Percentiles rank a stretch among this genome's conserved stretches.
phyloP scores from a whole-genome alignment of 2,797 vertebrate species.

The Chanos chanos region DNA sequence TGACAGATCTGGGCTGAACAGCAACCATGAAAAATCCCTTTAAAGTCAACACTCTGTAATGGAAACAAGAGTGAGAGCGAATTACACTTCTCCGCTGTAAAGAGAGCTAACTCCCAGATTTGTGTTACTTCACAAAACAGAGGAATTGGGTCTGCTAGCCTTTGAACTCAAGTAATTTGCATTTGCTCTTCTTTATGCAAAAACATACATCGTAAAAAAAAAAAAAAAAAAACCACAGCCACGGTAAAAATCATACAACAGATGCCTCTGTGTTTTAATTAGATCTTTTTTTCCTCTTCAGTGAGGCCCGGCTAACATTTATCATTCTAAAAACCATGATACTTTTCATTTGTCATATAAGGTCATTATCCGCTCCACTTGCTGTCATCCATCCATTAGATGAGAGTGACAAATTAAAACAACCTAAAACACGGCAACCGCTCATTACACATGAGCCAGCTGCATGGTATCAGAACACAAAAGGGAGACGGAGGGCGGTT shows the following conservation, averaged over 20 bases:
- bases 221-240: too few relatives aligned
- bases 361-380: constrained; percentile 17
- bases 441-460: constrained; percentile 49
- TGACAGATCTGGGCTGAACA: constrained; percentile 40
- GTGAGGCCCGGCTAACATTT: constrained; percentile 43
- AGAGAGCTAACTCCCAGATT: too few relatives aligned
- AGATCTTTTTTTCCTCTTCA: constrained; percentile 18
- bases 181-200: too few relatives aligned
- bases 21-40: constrained; percentile 38
- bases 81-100: constrained; percentile 17
- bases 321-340: constrained; percentile 54
- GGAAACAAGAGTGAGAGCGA: constrained; percentile 42
- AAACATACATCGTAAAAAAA: too few relatives aligned
- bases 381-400: constrained; percentile 38
- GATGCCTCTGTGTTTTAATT: constrained; percentile 20
- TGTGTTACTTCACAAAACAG: too few relatives aligned
- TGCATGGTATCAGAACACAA: not conserved
- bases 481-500: not conserved
- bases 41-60: constrained; percentile 24
- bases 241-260: constrained; percentile 11
- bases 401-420: constrained; percentile 43
- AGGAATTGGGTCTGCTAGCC: too few relatives aligned
- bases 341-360: constrained; percentile 44
- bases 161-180: too few relatives aligned
- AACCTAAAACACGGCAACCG: constrained; percentile 39